Conservation (phyloP, 2,113 vertebrate species). For the Chaenocephalus aceratus region DNA sequence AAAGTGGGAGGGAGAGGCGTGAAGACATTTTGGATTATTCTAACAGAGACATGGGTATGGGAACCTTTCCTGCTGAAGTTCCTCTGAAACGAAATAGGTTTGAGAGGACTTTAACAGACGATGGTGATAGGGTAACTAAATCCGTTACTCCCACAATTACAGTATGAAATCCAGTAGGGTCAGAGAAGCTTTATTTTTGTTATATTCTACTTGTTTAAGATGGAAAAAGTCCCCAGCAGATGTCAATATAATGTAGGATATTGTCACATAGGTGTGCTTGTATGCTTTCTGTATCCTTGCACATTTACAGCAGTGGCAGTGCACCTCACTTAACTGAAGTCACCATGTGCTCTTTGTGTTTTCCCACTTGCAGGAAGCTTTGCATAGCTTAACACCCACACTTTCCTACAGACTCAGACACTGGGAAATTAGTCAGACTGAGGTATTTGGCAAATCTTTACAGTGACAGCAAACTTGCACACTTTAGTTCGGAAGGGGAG, state of each 20-base stretch:
- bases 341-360: constrained; percentile 66
- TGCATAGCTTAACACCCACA: constrained; percentile 75
- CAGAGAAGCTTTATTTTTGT: neutral
- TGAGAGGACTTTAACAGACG: neutral
- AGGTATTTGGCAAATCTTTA: constrained; percentile 51
- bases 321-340: constrained; percentile 48
- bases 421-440: constrained; percentile 62
- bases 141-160: neutral
- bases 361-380: constrained; percentile 67
- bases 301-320: constrained; percentile 24
- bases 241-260: constrained; percentile 66
- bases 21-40: constrained; percentile 67
- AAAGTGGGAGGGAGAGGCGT: constrained; percentile 56
- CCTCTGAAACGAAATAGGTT: constrained; percentile 43
- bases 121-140: neutral
- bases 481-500: constrained; percentile 26
- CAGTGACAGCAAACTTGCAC: constrained; percentile 46
- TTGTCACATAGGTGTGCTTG: constrained; percentile 15
- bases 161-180: no score
- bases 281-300: constrained; percentile 6
- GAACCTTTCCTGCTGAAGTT: constrained; percentile 51
- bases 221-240: constrained; percentile 63
- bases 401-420: constrained; percentile 67
- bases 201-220: neutral
- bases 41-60: constrained; percentile 52